Conservation (phyloP, 2,797 vertebrate genomes). For the Gobionotothen gibberifrons region DNA sequence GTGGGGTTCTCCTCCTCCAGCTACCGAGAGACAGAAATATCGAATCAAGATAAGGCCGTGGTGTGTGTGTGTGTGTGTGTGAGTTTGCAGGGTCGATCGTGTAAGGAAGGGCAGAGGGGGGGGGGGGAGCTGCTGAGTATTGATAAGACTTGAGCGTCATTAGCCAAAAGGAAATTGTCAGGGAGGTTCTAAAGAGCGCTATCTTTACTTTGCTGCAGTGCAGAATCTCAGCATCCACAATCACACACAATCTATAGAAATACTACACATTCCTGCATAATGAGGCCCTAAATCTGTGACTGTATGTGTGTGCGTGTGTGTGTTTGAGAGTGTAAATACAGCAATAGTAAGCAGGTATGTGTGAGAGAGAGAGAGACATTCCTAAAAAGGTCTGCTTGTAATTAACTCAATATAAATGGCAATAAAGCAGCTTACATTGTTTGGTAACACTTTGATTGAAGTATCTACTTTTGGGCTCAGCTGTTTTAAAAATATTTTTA, state of each 20-base stretch:
- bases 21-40: slow-evolving; percentile 16
- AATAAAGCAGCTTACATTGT: neutral
- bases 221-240: slow-evolving; percentile 90
- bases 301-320: slow-evolving; percentile 22
- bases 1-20: slow-evolving; percentile 31
- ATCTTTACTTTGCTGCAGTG: slow-evolving; percentile 74
- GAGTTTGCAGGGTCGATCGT: slow-evolving; percentile 67
- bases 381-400: neutral
- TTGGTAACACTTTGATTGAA: neutral
- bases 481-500: neutral
- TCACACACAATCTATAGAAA: slow-evolving; percentile 91
- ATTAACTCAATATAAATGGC: neutral
- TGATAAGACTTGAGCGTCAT: slow-evolving; percentile 72
- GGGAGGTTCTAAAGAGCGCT: slow-evolving; percentile 74
- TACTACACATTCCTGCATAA: slow-evolving; percentile 97
- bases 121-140: slow-evolving; percentile 46
- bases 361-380: slow-evolving; percentile 29
- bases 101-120: slow-evolving; percentile 50
- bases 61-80: slow-evolving; percentile 11
- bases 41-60: slow-evolving; percentile 48
- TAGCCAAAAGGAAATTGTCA: slow-evolving; percentile 78
- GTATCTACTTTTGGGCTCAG: neutral
- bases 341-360: slow-evolving; percentile 58
- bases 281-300: slow-evolving; percentile 67
- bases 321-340: slow-evolving; percentile 62